Conservation (phyloP, 2,113 vertebrate genomes). For the Lota lota region DNA sequence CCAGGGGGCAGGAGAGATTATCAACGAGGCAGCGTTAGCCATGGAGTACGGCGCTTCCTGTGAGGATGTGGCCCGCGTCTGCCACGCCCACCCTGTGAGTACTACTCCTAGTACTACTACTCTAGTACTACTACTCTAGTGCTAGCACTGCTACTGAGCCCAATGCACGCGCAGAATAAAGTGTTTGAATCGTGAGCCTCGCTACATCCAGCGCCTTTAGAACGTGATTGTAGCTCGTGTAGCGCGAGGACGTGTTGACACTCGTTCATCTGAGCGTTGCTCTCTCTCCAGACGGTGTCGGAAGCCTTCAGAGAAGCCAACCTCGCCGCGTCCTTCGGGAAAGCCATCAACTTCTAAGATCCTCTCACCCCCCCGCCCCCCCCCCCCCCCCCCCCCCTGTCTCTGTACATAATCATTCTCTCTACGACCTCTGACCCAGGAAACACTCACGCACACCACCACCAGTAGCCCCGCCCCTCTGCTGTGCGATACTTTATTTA, state of each 20-base stretch:
- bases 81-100: conserved; percentile 95
- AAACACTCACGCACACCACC: no score
- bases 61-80: conserved; percentile 94
- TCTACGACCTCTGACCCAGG: no score
- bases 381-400: background rate
- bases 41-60: conserved; percentile 98
- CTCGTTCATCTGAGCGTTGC: background rate
- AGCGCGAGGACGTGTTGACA: no score
- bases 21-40: conserved; percentile 94
- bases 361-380: background rate
- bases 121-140: background rate
- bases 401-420: background rate
- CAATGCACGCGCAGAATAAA: no score
- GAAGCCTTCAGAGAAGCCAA: conserved; percentile 99
- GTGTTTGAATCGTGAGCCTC: no score
- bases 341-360: conserved; percentile 95
- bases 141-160: no score
- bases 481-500: no score
- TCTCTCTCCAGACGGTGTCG: conserved; percentile 87
- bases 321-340: conserved; percentile 93
- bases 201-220: no score
- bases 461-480: no score
- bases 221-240: no score
- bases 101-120: background rate
- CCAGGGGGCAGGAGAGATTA: conserved; percentile 96